Evolutionary conservation across 2,113 vertebrate genomes (phyloP).

Genomic region (Glaucidium brasilianum): DNA sequence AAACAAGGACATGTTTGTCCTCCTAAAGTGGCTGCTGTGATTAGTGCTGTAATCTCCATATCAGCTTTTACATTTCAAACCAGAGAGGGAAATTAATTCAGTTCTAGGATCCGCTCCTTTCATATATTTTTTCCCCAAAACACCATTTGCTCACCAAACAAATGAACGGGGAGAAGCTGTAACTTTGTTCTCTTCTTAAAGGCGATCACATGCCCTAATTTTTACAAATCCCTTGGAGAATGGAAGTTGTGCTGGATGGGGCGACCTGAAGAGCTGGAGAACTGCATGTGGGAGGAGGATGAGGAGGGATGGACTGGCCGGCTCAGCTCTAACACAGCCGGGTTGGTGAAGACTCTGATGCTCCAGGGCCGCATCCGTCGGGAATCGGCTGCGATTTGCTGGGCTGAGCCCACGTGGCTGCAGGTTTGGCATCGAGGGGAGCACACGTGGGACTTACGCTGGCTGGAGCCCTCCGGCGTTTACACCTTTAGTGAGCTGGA

Average conservation of each 20-base stretch:
- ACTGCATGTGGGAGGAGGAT: background rate
- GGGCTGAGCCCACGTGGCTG: background rate
- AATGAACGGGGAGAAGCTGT: rapidly evolving
- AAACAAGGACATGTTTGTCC: background rate
- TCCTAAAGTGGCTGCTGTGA: background rate
- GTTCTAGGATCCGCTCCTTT: rapidly evolving
- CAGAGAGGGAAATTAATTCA: background rate
- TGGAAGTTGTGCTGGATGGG: rapidly evolving
- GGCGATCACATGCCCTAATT: background rate
- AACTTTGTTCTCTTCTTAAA: background rate
- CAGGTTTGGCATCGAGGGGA: background rate
- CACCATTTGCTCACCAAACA: background rate
- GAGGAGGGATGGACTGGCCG: background rate
- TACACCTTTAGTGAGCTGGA: background rate
- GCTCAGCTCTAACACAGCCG: background rate
- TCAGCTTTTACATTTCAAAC: background rate
- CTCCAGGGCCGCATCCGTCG: background rate
- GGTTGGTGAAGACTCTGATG: background rate
- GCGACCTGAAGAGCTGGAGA: rapidly evolving
- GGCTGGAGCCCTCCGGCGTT: background rate
- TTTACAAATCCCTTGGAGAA: background rate
- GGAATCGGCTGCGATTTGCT: background rate
- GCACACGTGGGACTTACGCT: background rate
- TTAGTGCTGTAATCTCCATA: background rate
- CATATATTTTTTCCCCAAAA: rapidly evolving